Conservation (phyloP, 2,113 vertebrate species). For the Syrrhaptes paradoxus region DNA sequence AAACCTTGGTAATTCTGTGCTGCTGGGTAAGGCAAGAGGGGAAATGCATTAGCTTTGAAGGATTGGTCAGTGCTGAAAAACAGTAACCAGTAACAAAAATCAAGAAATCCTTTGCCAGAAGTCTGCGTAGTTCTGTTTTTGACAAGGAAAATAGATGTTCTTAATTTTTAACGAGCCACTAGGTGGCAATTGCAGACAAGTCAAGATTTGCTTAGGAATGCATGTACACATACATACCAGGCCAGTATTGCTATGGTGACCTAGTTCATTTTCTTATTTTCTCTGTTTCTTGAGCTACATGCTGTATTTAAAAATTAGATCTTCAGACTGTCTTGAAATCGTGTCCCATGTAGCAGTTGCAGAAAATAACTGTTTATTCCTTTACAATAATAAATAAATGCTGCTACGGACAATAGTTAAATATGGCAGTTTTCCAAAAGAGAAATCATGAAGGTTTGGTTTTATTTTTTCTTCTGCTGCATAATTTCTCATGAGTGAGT, state of each 20-base stretch:
- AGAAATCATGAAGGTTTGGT: background rate
- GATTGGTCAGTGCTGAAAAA: background rate
- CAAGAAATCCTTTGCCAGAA: background rate
- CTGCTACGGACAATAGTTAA: background rate
- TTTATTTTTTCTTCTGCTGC: background rate
- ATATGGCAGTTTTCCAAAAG: background rate
- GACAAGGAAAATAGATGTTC: background rate
- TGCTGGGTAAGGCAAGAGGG: background rate
- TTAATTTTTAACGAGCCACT: slow-evolving; percentile 18
- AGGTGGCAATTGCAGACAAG: slow-evolving; percentile 64
- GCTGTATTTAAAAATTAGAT: background rate
- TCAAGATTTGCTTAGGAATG: background rate
- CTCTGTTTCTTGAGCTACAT: background rate
- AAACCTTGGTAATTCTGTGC: background rate
- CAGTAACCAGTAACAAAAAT: background rate
- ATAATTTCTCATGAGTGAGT: background rate
- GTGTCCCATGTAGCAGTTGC: background rate
- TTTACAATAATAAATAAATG: background rate
- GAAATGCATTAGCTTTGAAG: background rate
- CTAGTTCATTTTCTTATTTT: background rate
- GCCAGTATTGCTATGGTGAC: background rate
- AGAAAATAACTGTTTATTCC: background rate
- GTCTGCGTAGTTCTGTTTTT: background rate
- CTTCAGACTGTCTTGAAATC: background rate
- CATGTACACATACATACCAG: background rate